Percentiles rank a stretch among this genome's conserved stretches.
These are phyloP conservation scores for Drosophila bipectinata DNA, from an alignment of 1,140 invertebrate genomes.

Conservation along the genomic window DNA sequence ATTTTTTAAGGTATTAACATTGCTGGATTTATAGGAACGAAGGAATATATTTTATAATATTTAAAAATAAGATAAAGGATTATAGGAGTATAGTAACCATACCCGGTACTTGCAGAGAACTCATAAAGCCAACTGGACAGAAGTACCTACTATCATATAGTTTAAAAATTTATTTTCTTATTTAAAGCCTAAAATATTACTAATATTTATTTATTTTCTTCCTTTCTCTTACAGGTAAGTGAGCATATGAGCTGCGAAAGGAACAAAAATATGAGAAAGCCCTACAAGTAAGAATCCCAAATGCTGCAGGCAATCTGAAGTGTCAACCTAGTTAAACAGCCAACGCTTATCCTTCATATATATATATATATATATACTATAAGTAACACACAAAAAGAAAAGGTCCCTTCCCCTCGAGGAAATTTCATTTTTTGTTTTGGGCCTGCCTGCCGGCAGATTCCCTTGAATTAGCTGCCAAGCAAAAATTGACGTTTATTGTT, in stretches of 20 bases:
- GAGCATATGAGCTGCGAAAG: not conserved
- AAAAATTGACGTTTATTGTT: constrained; percentile 75
- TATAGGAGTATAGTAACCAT: too few species aligned
- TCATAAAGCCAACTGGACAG: too few species aligned
- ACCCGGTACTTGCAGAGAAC: too few species aligned
- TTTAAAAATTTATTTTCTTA: too few species aligned
- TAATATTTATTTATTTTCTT: not conserved
- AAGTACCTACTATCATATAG: too few species aligned
- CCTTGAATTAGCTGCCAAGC: constrained; percentile 62
- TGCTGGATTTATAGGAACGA: too few species aligned
- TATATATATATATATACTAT: not conserved
- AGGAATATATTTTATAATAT: too few species aligned
- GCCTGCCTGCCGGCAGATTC: constrained; percentile 24
- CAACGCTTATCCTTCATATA: constrained; percentile 26
- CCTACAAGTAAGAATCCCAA: constrained; percentile 25
- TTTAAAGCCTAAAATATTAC: not conserved
- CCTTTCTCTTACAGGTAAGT: constrained; percentile 19
- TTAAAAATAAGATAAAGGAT: too few species aligned
- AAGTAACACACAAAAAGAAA: not conserved
- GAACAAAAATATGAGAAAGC: not conserved
- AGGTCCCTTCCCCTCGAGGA: not conserved
- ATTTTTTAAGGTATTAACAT: too few species aligned
- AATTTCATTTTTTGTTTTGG: constrained; percentile 16
- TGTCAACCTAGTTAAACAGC: constrained; percentile 56
- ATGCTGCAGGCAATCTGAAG: constrained; percentile 31